Conservation (phyloP, 2,888 invertebrate genomes). For the Callyntrura guangdongensis region DNA sequence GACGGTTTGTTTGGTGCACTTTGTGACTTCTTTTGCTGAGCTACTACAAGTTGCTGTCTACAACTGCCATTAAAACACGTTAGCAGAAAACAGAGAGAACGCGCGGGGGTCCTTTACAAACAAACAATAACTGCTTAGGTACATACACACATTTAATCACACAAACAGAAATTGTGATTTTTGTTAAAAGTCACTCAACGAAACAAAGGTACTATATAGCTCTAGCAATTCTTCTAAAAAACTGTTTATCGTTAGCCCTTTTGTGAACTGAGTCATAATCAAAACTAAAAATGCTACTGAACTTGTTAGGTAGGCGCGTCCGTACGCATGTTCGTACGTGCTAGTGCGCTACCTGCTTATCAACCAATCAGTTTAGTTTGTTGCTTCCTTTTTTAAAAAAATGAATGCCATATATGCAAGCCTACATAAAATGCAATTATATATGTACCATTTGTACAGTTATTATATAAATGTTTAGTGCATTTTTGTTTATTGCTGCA, state of each 20-base stretch:
- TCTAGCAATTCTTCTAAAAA: neutral
- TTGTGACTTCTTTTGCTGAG: conserved; percentile 9
- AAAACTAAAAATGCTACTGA: conserved; percentile 36
- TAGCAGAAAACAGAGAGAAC: neutral
- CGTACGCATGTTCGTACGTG: too few relatives aligned
- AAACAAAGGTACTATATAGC: conserved; percentile 5
- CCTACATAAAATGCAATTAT: conserved; percentile 20
- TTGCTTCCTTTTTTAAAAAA: conserved; percentile 45
- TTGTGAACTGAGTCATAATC: neutral
- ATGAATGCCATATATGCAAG: neutral
- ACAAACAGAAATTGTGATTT: neutral
- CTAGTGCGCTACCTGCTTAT: conserved; percentile 5
- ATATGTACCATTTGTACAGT: neutral
- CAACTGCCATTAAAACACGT: conserved; percentile 20
- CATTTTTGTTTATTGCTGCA: neutral
- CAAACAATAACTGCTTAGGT: neutral
- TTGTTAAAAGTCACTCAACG: neutral
- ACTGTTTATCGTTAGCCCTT: conserved; percentile 2
- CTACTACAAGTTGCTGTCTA: too few relatives aligned
- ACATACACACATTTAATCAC: neutral
- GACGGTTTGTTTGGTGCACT: conserved; percentile 18
- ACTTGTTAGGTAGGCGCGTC: conserved; percentile 5
- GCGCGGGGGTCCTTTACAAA: too few relatives aligned
- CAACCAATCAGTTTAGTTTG: neutral
- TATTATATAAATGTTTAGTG: neutral